Evolutionary conservation across 1,140 invertebrate species (phyloP), one percentile per base, ranked within the genome.

Genomic region (Psilanteris sp.): DNA sequence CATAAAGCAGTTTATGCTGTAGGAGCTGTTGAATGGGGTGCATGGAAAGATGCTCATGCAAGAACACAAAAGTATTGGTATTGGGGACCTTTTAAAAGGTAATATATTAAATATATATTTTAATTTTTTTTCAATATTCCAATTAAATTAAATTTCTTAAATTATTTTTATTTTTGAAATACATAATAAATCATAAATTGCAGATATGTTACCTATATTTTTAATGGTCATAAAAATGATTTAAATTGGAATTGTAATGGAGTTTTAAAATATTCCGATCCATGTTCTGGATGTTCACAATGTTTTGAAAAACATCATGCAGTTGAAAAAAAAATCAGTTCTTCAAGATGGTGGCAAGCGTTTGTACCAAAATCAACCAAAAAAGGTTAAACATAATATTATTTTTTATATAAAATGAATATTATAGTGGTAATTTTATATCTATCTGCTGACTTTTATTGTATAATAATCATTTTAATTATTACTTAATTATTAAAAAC

Each of bases 41-140:
- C 93, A 7, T 94, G 94, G 83, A 89, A 93, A 80, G 95, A 98
- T 89, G 93, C 94, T 1, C 85, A 93, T 48, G 90, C 90, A 6
- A 89, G 87, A 50, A 92, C 92, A 67, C 92, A 95, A 55, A 94
- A 93, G 82, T 97, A 97, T 85, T 97, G 96, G 96, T 94, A 96
- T 77, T 94, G 93, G 89, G 95, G 95, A 15, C 85, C 90, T 1
- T 83, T 96, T 0, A 92, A 93, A 84, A 92, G 92, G 87, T 20
- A 20, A 36, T 36, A n/a, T n/a, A n/a, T n/a, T n/a, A n/a, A n/a
- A n/a, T n/a, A n/a, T n/a, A n/a, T n/a, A n/a, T n/a, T n/a, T n/a
- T n/a, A n/a, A n/a, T n/a, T n/a, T n/a, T n/a, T n/a, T n/a, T n/a
- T n/a, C n/a, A n/a, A n/a, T n/a, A n/a, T n/a, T n/a, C n/a, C n/a